Percentiles rank a stretch among this genome's conserved stretches.
phyloP scores from a whole-genome alignment of 2,113 vertebrate genomes.

The Rallus limicola region DNA sequence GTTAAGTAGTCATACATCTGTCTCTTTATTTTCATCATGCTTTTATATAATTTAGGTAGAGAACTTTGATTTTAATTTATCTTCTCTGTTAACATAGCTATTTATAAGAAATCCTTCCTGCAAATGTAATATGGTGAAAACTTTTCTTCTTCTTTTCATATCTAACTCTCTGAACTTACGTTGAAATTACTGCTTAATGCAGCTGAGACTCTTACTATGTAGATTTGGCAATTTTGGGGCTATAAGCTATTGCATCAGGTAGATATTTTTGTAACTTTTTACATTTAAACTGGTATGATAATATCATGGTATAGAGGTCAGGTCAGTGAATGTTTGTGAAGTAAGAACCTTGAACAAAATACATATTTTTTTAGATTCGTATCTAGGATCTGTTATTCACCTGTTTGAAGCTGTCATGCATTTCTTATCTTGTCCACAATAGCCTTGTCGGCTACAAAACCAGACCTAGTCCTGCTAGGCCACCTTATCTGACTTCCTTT shows the following conservation, averaged over 20 bases:
- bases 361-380: background rate
- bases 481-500: background rate
- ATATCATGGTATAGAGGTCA: background rate
- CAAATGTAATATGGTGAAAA: background rate
- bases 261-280: background rate
- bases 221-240: background rate
- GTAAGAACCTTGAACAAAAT: background rate
- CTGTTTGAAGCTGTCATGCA: background rate
- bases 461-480: background rate
- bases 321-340: background rate
- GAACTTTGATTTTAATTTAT: background rate
- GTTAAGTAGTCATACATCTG: background rate
- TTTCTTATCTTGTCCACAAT: background rate
- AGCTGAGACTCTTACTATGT: background rate
- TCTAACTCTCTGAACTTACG: background rate
- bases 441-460: background rate
- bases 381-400: background rate
- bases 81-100: background rate
- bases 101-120: background rate
- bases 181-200: background rate
- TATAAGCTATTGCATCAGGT: background rate
- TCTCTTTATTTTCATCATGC: background rate
- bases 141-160: background rate
- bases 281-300: background rate
- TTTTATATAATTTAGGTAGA: background rate